phyloP scores from a whole-genome alignment of 37 sponge, comb jelly and placozoan genomes.

The Eunapius fragilis region DNA sequence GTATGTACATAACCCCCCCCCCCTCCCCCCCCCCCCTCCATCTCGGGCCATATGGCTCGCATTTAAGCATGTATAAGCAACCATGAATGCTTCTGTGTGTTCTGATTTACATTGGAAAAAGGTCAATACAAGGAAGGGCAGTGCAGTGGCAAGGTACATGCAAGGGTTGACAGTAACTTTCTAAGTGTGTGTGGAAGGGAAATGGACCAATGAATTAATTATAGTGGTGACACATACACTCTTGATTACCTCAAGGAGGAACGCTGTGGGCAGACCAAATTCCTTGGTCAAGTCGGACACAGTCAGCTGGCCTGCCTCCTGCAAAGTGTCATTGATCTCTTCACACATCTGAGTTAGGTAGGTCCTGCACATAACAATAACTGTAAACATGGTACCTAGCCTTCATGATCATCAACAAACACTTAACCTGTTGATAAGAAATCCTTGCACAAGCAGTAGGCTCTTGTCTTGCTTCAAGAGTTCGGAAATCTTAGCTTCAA shows the following conservation, averaged over 20 bases:
- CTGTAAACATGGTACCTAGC: background rate
- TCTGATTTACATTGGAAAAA: no score
- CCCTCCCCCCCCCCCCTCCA: no score
- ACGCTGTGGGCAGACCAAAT: constrained; percentile 75
- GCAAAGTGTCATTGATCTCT: constrained; percentile 95
- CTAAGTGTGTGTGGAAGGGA: no score
- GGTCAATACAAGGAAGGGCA: no score
- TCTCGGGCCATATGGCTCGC: no score
- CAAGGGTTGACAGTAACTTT: no score
- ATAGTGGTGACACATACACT: background rate
- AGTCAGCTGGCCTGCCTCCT: constrained; percentile 79
- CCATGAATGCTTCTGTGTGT: no score
- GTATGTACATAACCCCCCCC: no score
- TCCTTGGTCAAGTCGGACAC: constrained; percentile 82
- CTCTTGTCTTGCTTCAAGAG: constrained; percentile 72
- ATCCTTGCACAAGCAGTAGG: constrained; percentile 84
- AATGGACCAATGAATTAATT: no score
- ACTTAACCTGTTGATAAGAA: constrained; percentile 77
- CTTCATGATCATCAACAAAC: no score
- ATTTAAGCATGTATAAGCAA: no score
- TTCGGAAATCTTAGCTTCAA: constrained; percentile 79
- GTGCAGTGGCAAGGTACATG: no score
- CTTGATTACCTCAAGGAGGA: constrained; percentile 63
- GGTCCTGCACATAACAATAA: constrained; percentile 32
- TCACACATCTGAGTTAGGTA: constrained; percentile 80